Base-by-base conservation (phyloP, 2,888 invertebrate genomes). In the Eubasilissa splendida region DNA sequence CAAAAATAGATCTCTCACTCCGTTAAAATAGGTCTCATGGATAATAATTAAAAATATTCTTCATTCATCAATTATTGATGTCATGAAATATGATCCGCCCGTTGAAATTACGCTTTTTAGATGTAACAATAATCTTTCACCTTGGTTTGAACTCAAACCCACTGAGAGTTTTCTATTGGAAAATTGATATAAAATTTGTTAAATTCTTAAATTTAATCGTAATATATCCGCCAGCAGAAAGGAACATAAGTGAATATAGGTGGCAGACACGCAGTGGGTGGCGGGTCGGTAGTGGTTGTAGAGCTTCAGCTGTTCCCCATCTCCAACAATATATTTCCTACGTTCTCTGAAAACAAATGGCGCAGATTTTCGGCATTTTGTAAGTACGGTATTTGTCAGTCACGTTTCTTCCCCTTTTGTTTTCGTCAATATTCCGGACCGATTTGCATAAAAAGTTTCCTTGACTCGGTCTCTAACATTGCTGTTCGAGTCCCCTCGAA, bases 301-400 rank as follows among this genome's bases (percentile, higher is more conserved):
- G 52, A 11, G 79, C 56, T 68, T 68, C 68, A 68, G 68, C 68
- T 68, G 73, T 50, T 71, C 77, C 70, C 74, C 56, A 76, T 81
- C 70, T 56, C 42, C 76, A 74, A 74, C 80, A 82, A 80, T 82
- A 80, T 77, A 82, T 82, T 70, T 77, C 71, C 80, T 82, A 80
- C 80, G 80, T 65, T 82, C 75, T 80, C 74, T 76, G 82, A 82
- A 82, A 80, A 76, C 82, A 82, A 80, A 82, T 82, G 82, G 70
- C 71, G 60, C 80, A 70, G 78, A 63, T 71, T 77, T 80, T 76
- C 78, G 56, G 31, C 65, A 73, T 82, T 82, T 74, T 65, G 59
- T 71, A 71, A 71, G 79, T 60, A 74, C 56, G 65, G 54, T 79
- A 79, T 79, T 74, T 79, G 73, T 65, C 73, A 58, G 63, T 22